Base-by-base conservation (phyloP, 1,140 invertebrate species). In the Panagrolaimus sp. region DNA sequence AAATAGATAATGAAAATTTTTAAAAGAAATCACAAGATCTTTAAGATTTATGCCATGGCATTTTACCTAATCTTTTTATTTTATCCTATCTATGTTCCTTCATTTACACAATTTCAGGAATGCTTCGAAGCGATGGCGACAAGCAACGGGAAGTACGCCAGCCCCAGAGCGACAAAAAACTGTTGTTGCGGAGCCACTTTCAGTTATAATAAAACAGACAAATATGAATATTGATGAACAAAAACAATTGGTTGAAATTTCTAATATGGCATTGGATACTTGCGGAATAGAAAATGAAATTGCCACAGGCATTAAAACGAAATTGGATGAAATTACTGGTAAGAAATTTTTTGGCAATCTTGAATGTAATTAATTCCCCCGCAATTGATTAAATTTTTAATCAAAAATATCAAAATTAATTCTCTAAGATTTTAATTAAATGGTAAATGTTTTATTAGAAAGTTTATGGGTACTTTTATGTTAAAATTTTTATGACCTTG, bases 301-400 rank as follows among this genome's bases (percentile, higher is more conserved):
- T 65, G 63, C 63, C 10, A 65, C 63, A 10, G 43, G 21, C 15
- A 47, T 65, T 47, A 65, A 65, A 32, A 65, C 63, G 10, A 43
- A 65, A 43, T 17, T 65, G 26, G 63, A 65, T 32, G 63, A 65
- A 14, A 43, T 65, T 24, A 65, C 63, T 21, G 26, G 63, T 65
- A 65, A 2, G 63, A n/a, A n/a, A n/a, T 38, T 38, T 38, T 38
- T 38, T 38, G 32, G 32, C 32, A 38, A 38, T 38, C 7, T 38
- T 38, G 2, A 38, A 38, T 38, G 7, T 38, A 7, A 38, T 38
- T 38, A 38, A 38, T 4, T 38, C 32, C 32, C 32, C 32, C 32
- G 32, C 32, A 38, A 38, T 38, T 38, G 32, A 38, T 38, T 38
- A 38, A 38, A 38, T 38, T 38, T 38, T 38, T 38, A 38, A 7